Percentiles rank a stretch among this genome's conserved stretches.
These are phyloP conservation scores for Cheilosia vulpina DNA, from an alignment of 2,888 invertebrate genomes.

Conservation along the genomic window DNA sequence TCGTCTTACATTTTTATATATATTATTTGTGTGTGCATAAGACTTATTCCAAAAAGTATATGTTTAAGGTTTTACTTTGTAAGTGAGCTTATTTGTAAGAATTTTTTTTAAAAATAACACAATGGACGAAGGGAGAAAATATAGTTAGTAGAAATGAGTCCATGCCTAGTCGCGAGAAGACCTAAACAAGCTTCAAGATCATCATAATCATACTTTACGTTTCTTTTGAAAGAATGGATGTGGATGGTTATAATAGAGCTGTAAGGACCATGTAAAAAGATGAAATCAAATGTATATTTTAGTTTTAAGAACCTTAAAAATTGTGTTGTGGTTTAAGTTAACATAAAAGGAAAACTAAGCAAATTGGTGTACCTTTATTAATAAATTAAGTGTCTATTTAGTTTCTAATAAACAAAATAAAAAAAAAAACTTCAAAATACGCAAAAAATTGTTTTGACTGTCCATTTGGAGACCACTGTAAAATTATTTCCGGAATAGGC, in stretches of 20 bases:
- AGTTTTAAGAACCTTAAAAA: conserved; percentile 28
- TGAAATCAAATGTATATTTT: conserved; percentile 40
- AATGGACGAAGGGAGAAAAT: conserved; percentile 4
- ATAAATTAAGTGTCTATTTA: conserved; percentile 53
- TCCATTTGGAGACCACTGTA: too few relatives aligned
- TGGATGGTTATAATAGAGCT: conserved; percentile 40
- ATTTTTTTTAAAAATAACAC: not conserved
- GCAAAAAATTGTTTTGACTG: not conserved
- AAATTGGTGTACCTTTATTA: conserved; percentile 52
- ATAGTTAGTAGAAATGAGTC: conserved; percentile 19
- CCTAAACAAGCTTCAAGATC: conserved; percentile 23
- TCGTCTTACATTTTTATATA: conserved; percentile 61
- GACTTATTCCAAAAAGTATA: conserved; percentile 74
- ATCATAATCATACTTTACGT: not conserved
- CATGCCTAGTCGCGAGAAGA: conserved; percentile 25
- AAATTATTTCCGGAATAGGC: too few relatives aligned
- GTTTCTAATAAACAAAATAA: conserved; percentile 50
- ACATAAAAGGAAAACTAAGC: conserved; percentile 11
- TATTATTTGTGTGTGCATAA: conserved; percentile 62
- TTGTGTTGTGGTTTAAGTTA: conserved; percentile 60
- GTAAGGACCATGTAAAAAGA: conserved; percentile 30
- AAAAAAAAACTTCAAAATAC: conserved; percentile 29
- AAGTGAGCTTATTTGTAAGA: conserved; percentile 61
- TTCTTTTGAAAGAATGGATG: conserved; percentile 9
- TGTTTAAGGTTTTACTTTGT: conserved; percentile 66